These are phyloP conservation scores for Crotalus tigris DNA, from an alignment of 2,113 vertebrate species.

Conservation along the genomic window DNA sequence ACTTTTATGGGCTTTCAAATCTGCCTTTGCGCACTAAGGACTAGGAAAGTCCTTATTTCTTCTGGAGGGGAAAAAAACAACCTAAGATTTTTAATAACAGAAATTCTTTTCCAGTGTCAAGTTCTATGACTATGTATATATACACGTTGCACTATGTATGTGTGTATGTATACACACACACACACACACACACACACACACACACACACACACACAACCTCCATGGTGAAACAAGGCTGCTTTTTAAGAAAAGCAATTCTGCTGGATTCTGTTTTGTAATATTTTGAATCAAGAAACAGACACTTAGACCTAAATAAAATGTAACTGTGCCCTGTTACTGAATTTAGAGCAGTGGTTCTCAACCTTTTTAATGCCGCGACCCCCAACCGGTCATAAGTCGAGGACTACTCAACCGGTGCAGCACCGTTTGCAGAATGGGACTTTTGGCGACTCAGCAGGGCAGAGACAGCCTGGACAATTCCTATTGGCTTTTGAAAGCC, in stretches of 20 bases:
- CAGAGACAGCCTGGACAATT: too few species aligned
- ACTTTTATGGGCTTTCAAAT: not conserved
- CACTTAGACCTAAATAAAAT: not conserved
- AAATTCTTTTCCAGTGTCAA: not conserved
- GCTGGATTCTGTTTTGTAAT: not conserved
- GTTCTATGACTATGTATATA: not conserved
- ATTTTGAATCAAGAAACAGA: not conserved
- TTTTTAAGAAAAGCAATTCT: not conserved
- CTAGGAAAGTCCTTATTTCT: not conserved
- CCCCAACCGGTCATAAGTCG: too few species aligned
- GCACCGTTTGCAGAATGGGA: too few species aligned
- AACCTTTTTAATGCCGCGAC: too few species aligned
- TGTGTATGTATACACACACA: too few species aligned
- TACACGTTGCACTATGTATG: too few species aligned
- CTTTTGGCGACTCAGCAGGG: too few species aligned
- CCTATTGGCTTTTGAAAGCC: too few species aligned
- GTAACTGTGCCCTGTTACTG: not conserved
- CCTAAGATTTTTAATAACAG: not conserved
- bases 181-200: too few species aligned
- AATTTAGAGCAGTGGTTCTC: not conserved
- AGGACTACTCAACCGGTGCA: too few species aligned
- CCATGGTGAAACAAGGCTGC: not conserved
- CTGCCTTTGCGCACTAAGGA: not conserved
- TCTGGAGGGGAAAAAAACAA: not conserved
- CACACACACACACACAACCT: too few species aligned